Evolutionary conservation across 2,888 invertebrate genomes (phyloP).

Genomic region (Lasioglossum marginatum): DNA sequence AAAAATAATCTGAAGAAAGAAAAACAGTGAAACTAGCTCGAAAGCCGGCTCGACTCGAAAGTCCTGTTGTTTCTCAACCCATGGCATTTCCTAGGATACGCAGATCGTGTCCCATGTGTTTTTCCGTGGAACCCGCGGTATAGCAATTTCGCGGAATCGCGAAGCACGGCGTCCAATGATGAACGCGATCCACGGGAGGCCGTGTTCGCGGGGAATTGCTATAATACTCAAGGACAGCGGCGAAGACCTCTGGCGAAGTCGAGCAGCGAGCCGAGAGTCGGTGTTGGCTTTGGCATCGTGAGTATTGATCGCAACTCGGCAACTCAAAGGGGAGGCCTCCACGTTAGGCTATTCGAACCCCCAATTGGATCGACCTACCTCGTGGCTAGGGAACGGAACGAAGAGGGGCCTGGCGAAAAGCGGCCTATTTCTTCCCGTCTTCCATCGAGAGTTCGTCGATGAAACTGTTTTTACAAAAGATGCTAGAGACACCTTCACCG

Average conservation of each 20-base stretch:
- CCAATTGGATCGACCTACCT: slow-evolving; percentile 76
- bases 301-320: slow-evolving; percentile 74
- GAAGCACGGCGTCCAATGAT: not conserved
- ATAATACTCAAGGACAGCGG: slow-evolving; percentile 59
- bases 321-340: slow-evolving; percentile 74
- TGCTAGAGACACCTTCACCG: not conserved
- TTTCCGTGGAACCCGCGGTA: not conserved
- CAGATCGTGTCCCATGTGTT: not conserved
- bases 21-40: not conserved
- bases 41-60: not conserved
- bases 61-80: not conserved
- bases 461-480: slow-evolving; percentile 20
- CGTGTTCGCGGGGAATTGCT: slow-evolving; percentile 36
- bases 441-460: slow-evolving; percentile 28
- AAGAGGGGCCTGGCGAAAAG: slow-evolving; percentile 25
- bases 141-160: not conserved
- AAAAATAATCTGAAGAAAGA: no score
- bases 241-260: slow-evolving; percentile 53
- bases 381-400: slow-evolving; percentile 49
- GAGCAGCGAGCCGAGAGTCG: slow-evolving; percentile 52
- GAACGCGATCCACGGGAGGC: not conserved
- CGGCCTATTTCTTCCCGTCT: slow-evolving; percentile 62
- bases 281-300: slow-evolving; percentile 70
- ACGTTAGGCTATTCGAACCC: slow-evolving; percentile 74
- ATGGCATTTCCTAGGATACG: not conserved